phyloP scores from a whole-genome alignment of 1,140 invertebrate genomes.

The Eumaeus atala region DNA sequence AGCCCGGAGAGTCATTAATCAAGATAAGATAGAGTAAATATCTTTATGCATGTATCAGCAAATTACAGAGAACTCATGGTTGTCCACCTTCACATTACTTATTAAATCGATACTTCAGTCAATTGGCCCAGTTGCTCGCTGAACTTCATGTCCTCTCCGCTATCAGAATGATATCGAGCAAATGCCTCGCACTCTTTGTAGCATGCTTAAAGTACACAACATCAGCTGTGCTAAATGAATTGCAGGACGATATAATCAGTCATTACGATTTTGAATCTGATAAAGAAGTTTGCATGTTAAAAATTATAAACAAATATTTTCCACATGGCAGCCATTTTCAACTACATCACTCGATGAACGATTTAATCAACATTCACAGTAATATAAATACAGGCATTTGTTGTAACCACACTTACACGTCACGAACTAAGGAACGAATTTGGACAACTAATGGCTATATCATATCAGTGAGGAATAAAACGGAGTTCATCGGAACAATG shows the following conservation, averaged over 20 bases:
- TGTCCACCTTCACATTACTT: too few species aligned
- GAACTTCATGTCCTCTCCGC: too few species aligned
- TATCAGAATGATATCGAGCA: too few species aligned
- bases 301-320: constrained; percentile 1
- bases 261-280: not conserved
- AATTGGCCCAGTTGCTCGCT: too few species aligned
- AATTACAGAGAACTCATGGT: too few species aligned
- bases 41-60: not conserved
- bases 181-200: too few species aligned
- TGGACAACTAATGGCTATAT: not conserved
- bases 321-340: not conserved
- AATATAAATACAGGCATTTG: not conserved
- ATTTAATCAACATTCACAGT: not conserved
- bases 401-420: not conserved
- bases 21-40: constrained; percentile 1
- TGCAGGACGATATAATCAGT: not conserved
- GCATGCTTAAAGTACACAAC: not conserved
- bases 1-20: not conserved
- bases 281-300: not conserved
- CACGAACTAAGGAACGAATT: not conserved
- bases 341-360: not conserved
- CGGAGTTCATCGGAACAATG: not conserved
- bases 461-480: not conserved
- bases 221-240: not conserved
- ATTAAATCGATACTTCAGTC: too few species aligned